Evolutionary conservation across 2,888 invertebrate species (phyloP), one percentile per base, ranked within the genome.

Genomic region (Allygus modestus): DNA sequence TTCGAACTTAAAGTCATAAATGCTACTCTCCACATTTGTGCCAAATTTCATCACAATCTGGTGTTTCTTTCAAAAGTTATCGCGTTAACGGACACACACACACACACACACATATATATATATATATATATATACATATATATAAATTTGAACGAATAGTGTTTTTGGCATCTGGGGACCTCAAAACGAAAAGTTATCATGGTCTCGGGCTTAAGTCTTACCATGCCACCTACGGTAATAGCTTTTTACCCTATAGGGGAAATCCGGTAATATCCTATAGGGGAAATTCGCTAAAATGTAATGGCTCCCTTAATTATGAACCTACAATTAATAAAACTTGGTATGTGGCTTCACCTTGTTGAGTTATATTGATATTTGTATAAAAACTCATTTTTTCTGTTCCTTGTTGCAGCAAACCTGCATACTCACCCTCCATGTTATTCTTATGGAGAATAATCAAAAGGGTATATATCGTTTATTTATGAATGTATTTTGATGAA

Each of bases 211-310:
- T 28, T 65, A 58, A 20, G 23, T 58, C 23, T 58, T 58, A 28
- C 26, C 28, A 65, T 65, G 65, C 4, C 9, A 15, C 28, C 31
- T 65, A 31, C 31, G 28, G 65, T 28, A 65, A 65, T 65, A 65
- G 31, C 31, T 28, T 28, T 9, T 65, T 65, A 28, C 65, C 65
- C n/a, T n/a, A 65, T 31, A 58, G 58, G 65, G 58, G 28, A 65
- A 65, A 65, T 65, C 9, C 65, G 28, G 31, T 65, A 65, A 65
- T 11, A 65, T 7, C n/a, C n/a, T n/a, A 65, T 31, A 58, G 58
- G 65, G 58, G 28, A 65, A 65, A 65, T 65, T 28, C 65, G 28
- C 65, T 65, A 65, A 65, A 28, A 65, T 7, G 4, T 37, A n/a
- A n/a, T n/a, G n/a, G n/a, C n/a, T n/a, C n/a, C n/a, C n/a, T n/a